Conservation (phyloP, 2,797 vertebrate genomes). For the Sphenopsis melanotis region DNA sequence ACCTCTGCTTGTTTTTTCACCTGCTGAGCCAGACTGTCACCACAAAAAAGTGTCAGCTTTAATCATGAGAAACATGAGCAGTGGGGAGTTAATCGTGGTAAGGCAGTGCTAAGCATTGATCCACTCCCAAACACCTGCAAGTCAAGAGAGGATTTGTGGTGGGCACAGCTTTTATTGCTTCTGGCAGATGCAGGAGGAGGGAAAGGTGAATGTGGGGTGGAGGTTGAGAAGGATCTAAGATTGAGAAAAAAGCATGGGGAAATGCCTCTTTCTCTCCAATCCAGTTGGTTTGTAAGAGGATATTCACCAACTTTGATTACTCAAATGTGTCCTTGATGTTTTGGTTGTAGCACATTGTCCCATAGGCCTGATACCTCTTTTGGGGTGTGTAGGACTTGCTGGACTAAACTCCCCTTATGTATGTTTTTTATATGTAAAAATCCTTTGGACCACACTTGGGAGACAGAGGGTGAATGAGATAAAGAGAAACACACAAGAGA, state of each 20-base stretch:
- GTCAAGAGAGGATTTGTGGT: neutral
- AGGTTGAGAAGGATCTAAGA: neutral
- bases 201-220: neutral
- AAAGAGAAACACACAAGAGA: neutral
- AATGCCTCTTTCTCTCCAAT: neutral
- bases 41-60: neutral
- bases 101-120: neutral
- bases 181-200: neutral
- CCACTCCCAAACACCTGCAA: neutral
- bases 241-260: neutral
- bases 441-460: neutral
- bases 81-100: neutral
- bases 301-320: accelerated
- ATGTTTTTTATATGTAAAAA: neutral
- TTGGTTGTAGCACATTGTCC: neutral
- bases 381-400: neutral
- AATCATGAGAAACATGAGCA: neutral
- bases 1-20: neutral
- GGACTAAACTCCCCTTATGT: neutral
- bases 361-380: neutral
- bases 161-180: neutral
- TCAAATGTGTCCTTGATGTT: neutral
- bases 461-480: neutral
- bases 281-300: neutral
- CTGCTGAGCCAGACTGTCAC: neutral